Evolutionary conservation across 2,797 vertebrate genomes (phyloP).

Genomic region (Cryptoprocta ferox): DNA sequence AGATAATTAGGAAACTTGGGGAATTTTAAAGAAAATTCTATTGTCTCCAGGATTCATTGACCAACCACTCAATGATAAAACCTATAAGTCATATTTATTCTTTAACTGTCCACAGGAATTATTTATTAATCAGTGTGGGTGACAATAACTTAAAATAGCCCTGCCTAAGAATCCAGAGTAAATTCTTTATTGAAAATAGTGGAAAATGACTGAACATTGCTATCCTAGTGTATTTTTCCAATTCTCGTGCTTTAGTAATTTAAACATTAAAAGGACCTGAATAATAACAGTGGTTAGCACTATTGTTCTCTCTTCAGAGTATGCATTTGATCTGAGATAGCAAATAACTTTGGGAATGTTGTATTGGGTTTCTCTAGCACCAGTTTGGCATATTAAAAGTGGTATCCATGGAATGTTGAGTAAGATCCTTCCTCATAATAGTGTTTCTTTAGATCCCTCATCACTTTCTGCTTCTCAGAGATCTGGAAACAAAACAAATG

Average conservation of each 20-base stretch:
- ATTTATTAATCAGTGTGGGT: background rate
- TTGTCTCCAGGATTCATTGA: background rate
- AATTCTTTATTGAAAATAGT: background rate
- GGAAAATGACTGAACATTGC: background rate
- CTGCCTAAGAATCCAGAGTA: background rate
- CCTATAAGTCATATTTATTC: background rate
- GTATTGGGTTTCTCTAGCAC: background rate
- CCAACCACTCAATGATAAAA: background rate
- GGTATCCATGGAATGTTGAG: background rate
- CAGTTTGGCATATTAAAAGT: background rate
- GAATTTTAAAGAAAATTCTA: background rate
- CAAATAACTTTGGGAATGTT: background rate
- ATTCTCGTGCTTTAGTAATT: background rate
- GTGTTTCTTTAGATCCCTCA: constrained; percentile 9
- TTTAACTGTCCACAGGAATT: background rate
- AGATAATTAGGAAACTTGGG: background rate
- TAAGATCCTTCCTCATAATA: background rate
- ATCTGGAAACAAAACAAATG: constrained; percentile 5
- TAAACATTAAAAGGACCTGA: background rate
- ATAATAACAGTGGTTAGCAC: background rate
- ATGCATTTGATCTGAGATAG: background rate
- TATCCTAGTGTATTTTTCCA: background rate
- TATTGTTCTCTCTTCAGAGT: background rate
- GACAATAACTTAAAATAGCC: background rate
- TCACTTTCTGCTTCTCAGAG: constrained; percentile 25